Evolutionary conservation across 53 echinoderm and acorn worm genomes (phyloP).

Genomic region (Echinarachnius parma): DNA sequence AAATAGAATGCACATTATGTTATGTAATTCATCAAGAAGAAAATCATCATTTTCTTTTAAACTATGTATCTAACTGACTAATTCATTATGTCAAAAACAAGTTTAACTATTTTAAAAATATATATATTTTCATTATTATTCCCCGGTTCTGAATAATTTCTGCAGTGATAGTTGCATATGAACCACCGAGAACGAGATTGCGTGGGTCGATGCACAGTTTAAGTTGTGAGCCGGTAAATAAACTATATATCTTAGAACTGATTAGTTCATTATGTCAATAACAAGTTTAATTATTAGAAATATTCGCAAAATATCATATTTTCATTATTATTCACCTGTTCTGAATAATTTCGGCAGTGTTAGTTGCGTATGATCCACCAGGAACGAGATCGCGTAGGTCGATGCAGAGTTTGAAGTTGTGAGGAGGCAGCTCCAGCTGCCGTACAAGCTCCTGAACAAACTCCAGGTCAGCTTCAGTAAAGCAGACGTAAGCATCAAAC

Average conservation of each 20-base stretch:
- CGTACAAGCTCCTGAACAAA: conserved; percentile 74
- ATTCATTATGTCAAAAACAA: too few relatives aligned
- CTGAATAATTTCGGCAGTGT: conserved; percentile 81
- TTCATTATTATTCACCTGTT: conserved; percentile 64
- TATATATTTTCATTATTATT: too few relatives aligned
- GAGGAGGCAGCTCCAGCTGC: conserved; percentile 60
- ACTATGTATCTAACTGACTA: too few relatives aligned
- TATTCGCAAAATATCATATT: too few relatives aligned
- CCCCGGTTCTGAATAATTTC: conserved; percentile 85
- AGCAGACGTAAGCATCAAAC: conserved; percentile 93
- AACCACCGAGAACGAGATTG: conserved; percentile 76
- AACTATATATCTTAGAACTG: too few relatives aligned
- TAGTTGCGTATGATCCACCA: conserved; percentile 66
- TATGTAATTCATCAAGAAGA: too few relatives aligned
- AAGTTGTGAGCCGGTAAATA: too few relatives aligned
- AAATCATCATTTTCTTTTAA: too few relatives aligned
- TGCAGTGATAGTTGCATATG: conserved; percentile 67
- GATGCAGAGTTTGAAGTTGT: conserved; percentile 75
- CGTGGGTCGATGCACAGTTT: conserved; percentile 77
- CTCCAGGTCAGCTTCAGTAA: conserved; percentile 55
- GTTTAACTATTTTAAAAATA: too few relatives aligned
- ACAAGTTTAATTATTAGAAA: too few relatives aligned
- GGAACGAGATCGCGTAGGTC: conserved; percentile 76
- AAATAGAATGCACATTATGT: too few relatives aligned
- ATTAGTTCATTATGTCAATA: too few relatives aligned